Base-by-base conservation (phyloP, 2,888 invertebrate genomes). In the Brassicogethes aeneus region DNA sequence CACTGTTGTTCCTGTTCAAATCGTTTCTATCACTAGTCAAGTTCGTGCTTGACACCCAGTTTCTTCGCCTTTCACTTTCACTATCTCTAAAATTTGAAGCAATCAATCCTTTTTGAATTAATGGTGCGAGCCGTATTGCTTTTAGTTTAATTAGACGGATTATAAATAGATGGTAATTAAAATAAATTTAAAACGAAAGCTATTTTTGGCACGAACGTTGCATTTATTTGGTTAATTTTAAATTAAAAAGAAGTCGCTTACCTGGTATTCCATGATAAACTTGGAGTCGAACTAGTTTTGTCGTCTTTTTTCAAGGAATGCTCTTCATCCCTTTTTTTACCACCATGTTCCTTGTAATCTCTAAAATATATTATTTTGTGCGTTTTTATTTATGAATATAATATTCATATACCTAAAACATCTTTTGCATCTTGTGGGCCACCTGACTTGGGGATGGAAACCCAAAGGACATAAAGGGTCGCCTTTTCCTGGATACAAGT, bases 361-460 rank as follows among this genome's bases (percentile, higher is more conserved):
- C 86, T 82, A 56, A 43, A 57, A 56, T 47, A 52, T 15, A 29
- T n/a, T n/a, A n/a, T n/a, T n/a, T n/a, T n/a, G n/a, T n/a, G n/a
- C n/a, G n/a, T n/a, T n/a, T n/a, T n/a, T n/a, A n/a, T n/a, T n/a
- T 36, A 15, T 15, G 15, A n/a, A 17, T 3, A 23, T 13, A 14
- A 23, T 7, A 23, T 10, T 5, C 5, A 23, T 23, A 43, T 66
- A 80, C 78, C 85, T 79, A 75, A 91, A 92, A 69, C 92, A 93
- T 56, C 92, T 76, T 71, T 92, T 92, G 72, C 92, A 92, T 60
- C 91, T 77, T 42, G 91, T 91, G 36, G 92, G 92, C 87, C 91
- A 91, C 60, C 91, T 80, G 55, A 91, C 89, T 73, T 93, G 92
- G 44, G 93, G 92, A 72, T 92, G 90, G 70, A 93, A 93, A 34